Conservation (phyloP, 2,797 vertebrate species). For the Cynodonichthys magdalenae region DNA sequence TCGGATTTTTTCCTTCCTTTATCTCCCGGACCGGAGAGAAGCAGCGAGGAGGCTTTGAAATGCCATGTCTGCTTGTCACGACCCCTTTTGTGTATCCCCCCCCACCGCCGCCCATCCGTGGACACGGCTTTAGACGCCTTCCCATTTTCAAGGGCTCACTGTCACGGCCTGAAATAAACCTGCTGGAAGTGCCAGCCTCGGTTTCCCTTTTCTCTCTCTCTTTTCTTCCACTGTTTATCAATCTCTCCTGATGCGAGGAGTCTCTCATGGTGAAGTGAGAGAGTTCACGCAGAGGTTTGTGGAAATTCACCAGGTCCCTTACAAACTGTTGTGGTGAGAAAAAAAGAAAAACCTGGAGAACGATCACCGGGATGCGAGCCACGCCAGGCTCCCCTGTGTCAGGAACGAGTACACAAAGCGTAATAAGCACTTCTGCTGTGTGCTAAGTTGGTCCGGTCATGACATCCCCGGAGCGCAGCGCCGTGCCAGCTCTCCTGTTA, state of each 20-base stretch:
- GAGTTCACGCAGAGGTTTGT: slow-evolving; percentile 77
- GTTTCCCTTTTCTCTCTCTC: slow-evolving; percentile 75
- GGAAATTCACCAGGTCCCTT: slow-evolving; percentile 80
- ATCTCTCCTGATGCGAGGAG: slow-evolving; percentile 72
- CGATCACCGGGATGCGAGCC: slow-evolving; percentile 69
- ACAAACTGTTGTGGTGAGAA: slow-evolving; percentile 73
- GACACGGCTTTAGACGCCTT: slow-evolving; percentile 74
- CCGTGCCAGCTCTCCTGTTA: slow-evolving; percentile 75
- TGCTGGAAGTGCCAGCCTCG: slow-evolving; percentile 75
- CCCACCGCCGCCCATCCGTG: slow-evolving; percentile 70
- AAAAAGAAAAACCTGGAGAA: slow-evolving; percentile 43
- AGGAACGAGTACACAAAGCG: slow-evolving; percentile 75
- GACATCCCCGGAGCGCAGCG: slow-evolving; percentile 71
- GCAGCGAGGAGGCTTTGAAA: slow-evolving; percentile 77
- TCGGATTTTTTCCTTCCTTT: slow-evolving; percentile 80
- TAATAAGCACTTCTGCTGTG: slow-evolving; percentile 77
- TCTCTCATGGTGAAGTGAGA: slow-evolving; percentile 72
- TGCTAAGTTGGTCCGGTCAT: slow-evolving; percentile 78
- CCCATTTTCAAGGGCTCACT: slow-evolving; percentile 75
- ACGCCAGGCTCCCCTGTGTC: slow-evolving; percentile 73
- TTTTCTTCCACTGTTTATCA: slow-evolving; percentile 73
- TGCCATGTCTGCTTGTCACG: slow-evolving; percentile 82
- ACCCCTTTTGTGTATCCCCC: slow-evolving; percentile 77
- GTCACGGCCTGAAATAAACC: slow-evolving; percentile 81
- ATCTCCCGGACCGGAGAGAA: slow-evolving; percentile 74